A percentile compares a stretch with the other conserved stretches of the same genome.
Evolutionary conservation across 2,888 invertebrate species (phyloP).

Genomic region (Desoria tigrina): DNA sequence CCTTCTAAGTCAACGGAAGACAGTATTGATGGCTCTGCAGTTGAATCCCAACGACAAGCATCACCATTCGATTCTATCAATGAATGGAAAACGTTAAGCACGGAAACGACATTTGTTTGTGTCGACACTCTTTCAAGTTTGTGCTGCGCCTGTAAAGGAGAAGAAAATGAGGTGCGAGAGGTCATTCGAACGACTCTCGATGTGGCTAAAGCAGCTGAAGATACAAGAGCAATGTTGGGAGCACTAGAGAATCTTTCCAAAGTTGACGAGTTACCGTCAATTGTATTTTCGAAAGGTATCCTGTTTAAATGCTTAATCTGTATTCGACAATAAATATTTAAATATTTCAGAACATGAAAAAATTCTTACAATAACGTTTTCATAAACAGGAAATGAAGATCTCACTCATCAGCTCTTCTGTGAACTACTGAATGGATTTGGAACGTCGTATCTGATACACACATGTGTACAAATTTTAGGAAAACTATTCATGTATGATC

Average conservation of each 20-base stretch:
- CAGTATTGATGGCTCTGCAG: conserved; percentile 28
- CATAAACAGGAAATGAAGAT: conserved; percentile 53
- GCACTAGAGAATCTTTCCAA: conserved; percentile 50
- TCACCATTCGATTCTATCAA: conserved; percentile 38
- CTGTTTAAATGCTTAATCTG: neutral
- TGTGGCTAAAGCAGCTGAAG: conserved; percentile 52
- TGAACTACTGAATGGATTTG: conserved; percentile 52
- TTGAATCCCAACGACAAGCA: conserved; percentile 10
- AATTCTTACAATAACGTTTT: conserved; percentile 6
- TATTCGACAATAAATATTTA: neutral
- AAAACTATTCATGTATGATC: conserved; percentile 49
- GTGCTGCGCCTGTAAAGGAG: conserved; percentile 51
- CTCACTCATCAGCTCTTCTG: conserved; percentile 52
- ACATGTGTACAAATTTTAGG: conserved; percentile 50
- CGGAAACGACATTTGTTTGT: conserved; percentile 50
- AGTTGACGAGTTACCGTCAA: conserved; percentile 51
- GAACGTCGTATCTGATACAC: conserved; percentile 50
- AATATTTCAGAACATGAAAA: too few species aligned
- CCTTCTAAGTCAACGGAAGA: conserved; percentile 48
- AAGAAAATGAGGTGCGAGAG: conserved; percentile 53
- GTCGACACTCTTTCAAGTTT: conserved; percentile 51
- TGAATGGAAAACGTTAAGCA: conserved; percentile 51
- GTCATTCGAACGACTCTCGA: conserved; percentile 52
- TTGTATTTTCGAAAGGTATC: conserved; percentile 52
- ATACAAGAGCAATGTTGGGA: conserved; percentile 51